Evolutionary conservation across 1,140 invertebrate genomes (phyloP).

Genomic region (Drosophila ohnishii): DNA sequence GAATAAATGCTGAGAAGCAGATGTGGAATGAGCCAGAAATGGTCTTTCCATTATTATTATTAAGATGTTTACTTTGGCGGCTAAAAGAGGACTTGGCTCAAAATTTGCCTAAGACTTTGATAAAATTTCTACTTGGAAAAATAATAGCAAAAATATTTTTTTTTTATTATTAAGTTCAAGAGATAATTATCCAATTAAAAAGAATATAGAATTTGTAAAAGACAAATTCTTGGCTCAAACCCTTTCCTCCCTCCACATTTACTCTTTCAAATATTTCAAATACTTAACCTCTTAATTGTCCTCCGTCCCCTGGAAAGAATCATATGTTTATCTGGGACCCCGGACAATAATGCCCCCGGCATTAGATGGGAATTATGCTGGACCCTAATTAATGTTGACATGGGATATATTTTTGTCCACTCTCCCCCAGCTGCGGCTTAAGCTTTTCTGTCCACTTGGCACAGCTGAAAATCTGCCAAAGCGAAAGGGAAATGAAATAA

Average conservation of each 20-base stretch:
- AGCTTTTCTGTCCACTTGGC: conserved; percentile 18
- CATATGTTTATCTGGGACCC: conserved; percentile 43
- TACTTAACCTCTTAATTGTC: conserved; percentile 17
- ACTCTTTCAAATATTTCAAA: conserved; percentile 13
- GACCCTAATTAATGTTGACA: conserved; percentile 80
- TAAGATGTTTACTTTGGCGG: conserved; percentile 63
- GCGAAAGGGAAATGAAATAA: conserved; percentile 30
- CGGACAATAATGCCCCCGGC: conserved; percentile 21
- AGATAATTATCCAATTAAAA: not conserved
- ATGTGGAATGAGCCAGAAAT: conserved; percentile 44
- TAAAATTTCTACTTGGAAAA: not conserved
- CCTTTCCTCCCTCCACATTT: too few relatives aligned
- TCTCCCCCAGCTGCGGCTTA: conserved; percentile 8
- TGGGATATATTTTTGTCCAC: conserved; percentile 52
- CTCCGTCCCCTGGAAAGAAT: not conserved
- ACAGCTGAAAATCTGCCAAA: conserved; percentile 55
- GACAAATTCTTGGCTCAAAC: not conserved
- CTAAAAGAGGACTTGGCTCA: conserved; percentile 6
- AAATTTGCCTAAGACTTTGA: conserved; percentile 21
- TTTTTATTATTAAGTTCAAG: not conserved
- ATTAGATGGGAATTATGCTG: conserved; percentile 63
- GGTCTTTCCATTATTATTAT: conserved; percentile 64
- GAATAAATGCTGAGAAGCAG: conserved; percentile 29
- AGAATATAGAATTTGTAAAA: not conserved
- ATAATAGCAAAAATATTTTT: not conserved